phyloP scores from a whole-genome alignment of 92 coral and sea anemone genomes.

The Isaurus tuberculatus region DNA sequence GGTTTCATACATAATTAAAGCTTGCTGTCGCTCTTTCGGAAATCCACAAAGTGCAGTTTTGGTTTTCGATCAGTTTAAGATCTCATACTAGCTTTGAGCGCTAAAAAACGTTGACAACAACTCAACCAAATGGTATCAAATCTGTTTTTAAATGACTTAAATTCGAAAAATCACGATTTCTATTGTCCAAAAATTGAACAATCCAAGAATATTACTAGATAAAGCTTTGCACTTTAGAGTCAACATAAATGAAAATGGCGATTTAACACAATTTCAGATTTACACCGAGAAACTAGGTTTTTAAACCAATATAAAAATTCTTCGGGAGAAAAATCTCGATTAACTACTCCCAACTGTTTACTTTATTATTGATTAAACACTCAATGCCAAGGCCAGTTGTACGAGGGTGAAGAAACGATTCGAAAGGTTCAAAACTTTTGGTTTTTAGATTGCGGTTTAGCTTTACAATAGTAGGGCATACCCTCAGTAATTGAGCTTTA shows the following conservation, averaged over 20 bases:
- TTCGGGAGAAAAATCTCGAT: neutral
- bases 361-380: neutral
- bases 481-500: neutral
- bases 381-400: constrained; percentile 12
- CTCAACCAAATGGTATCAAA: too few relatives aligned
- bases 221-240: neutral
- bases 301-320: neutral
- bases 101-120: too few relatives aligned
- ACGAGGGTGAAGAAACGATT: neutral
- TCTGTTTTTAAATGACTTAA: neutral
- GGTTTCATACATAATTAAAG: neutral
- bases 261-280: neutral
- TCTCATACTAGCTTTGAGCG: neutral
- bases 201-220: too few relatives aligned
- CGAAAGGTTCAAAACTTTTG: neutral
- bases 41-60: neutral
- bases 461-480: neutral
- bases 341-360: neutral
- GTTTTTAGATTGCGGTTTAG: neutral
- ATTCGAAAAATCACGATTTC: neutral
- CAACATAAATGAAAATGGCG: constrained; percentile 1
- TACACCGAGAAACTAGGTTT: neutral
- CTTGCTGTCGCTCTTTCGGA: constrained; percentile 2
- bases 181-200: neutral
- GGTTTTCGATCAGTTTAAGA: neutral